Evolutionary conservation across 2,797 vertebrate genomes (phyloP).

Genomic region (Mormyrops attenuatus): DNA sequence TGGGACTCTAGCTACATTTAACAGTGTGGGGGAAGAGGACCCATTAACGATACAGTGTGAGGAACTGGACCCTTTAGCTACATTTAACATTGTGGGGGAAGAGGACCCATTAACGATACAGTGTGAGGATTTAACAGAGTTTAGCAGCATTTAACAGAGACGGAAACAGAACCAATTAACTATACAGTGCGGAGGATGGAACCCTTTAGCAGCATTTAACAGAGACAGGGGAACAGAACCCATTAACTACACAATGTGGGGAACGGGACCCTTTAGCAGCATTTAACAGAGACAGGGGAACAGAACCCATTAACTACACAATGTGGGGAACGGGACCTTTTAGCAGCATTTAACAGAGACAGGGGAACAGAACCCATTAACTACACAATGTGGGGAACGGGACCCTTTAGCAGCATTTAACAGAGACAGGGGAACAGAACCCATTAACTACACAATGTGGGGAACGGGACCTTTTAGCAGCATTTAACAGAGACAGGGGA

Average conservation of each 20-base stretch:
- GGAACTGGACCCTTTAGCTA: not conserved
- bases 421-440: too few relatives aligned
- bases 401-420: not conserved
- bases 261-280: not conserved
- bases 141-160: too few relatives aligned
- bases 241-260: not conserved
- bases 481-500: not conserved
- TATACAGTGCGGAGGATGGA: not conserved
- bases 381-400: conserved; percentile 54
- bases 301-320: not conserved
- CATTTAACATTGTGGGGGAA: not conserved
- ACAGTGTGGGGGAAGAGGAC: too few relatives aligned
- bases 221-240: not conserved
- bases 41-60: too few relatives aligned
- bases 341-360: conserved; percentile 76
- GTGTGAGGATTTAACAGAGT: too few relatives aligned
- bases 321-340: not conserved
- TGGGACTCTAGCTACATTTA: too few relatives aligned
- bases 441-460: not conserved
- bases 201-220: not conserved
- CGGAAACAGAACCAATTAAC: too few relatives aligned
- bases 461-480: not conserved
- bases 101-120: too few relatives aligned
- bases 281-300: not conserved
- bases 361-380: conserved; percentile 41